A percentile compares a stretch with the other conserved stretches of the same genome.
Conservation (phyloP, 1,140 invertebrate genomes). For the Microplitis mediator region DNA sequence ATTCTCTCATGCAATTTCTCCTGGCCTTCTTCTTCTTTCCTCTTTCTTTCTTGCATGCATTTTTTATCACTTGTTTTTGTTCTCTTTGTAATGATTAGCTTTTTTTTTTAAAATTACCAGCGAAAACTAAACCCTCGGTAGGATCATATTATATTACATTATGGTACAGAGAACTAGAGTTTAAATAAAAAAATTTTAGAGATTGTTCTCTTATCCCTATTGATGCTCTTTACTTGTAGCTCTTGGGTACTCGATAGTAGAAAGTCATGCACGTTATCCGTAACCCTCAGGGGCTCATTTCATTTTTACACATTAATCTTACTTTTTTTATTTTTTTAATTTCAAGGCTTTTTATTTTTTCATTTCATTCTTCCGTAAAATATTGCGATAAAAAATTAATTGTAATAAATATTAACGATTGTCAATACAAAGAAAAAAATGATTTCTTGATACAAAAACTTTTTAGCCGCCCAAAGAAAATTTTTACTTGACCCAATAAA, state of each 20-base stretch:
- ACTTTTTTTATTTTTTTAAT: slow-evolving; percentile 3
- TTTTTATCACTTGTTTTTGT: not conserved
- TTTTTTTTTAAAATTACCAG: not conserved
- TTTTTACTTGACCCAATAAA: too few relatives aligned
- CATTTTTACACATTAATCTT: not conserved
- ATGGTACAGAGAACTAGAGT: too few relatives aligned
- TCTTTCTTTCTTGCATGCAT: not conserved
- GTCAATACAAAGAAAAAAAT: too few relatives aligned
- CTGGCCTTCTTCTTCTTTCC: slow-evolving; percentile 30
- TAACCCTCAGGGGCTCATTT: slow-evolving; percentile 8
- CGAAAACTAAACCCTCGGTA: not conserved
- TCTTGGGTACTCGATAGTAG: not conserved
- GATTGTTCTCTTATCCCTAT: not conserved
- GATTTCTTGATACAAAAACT: too few relatives aligned
- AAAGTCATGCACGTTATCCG: slow-evolving; percentile 17
- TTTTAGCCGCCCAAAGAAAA: too few relatives aligned
- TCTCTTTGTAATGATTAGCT: not conserved
- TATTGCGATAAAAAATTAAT: too few relatives aligned
- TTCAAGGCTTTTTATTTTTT: not conserved
- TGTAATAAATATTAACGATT: too few relatives aligned
- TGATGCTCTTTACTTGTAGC: not conserved
- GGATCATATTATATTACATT: too few relatives aligned
- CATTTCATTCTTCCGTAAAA: not conserved
- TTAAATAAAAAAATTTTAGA: too few relatives aligned
- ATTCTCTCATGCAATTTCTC: slow-evolving; percentile 29